Conservation (phyloP, 1,140 invertebrate species). For the Helicoverpa zea region DNA sequence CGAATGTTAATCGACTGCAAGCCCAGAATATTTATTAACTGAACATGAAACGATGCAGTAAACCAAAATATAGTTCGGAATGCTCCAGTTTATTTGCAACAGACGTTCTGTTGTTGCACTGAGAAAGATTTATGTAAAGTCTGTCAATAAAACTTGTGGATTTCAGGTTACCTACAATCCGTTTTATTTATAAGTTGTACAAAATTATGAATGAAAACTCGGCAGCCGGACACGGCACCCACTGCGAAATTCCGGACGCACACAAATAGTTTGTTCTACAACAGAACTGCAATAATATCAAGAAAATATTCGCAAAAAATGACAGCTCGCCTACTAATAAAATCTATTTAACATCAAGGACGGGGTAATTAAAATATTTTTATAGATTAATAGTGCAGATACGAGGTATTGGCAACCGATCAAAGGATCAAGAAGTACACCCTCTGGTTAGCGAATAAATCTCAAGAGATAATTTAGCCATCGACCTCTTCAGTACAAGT, state of each 20-base stretch:
- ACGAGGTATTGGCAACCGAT: constrained; percentile 31
- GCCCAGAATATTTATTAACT: neutral
- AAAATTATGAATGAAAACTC: constrained; percentile 21
- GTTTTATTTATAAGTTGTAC: constrained; percentile 16
- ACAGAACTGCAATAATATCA: constrained; percentile 11
- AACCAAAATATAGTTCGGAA: neutral
- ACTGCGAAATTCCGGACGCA: constrained; percentile 15
- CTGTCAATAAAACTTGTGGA: neutral
- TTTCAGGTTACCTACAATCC: constrained; percentile 4
- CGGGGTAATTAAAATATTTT: constrained; percentile 8
- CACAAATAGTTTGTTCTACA: constrained; percentile 10
- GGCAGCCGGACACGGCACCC: constrained; percentile 17
- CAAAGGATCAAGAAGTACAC: constrained; percentile 43
- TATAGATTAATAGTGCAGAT: neutral
- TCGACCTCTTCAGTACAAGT: constrained; percentile 14
- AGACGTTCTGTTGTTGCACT: neutral
- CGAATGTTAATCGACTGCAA: constrained; percentile 3
- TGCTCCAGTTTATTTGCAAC: neutral
- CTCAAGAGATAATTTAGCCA: constrained; percentile 24
- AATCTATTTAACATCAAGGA: neutral
- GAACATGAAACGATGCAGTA: constrained; percentile 4
- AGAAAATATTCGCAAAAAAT: neutral
- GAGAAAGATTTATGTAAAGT: constrained; percentile 21
- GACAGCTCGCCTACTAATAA: neutral
- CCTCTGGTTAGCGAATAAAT: constrained; percentile 26